A percentile compares a stretch with the other conserved stretches of the same genome.
Conservation (phyloP, 2,888 invertebrate genomes). For the Sinodicranocentrus sp. region DNA sequence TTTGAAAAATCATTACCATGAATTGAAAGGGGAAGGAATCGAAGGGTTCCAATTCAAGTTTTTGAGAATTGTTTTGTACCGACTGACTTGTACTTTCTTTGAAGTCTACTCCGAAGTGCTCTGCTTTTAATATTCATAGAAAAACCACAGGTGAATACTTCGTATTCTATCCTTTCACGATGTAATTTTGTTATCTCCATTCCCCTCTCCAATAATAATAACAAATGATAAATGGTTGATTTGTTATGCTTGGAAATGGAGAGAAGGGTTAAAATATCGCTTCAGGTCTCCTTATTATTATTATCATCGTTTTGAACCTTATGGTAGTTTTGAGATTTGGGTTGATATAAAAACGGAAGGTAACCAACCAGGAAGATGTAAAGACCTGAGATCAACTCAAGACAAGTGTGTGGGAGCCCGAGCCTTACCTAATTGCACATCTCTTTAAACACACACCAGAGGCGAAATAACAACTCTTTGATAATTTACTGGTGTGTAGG, state of each 20-base stretch:
- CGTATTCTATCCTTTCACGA: not conserved
- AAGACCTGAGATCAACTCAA: not conserved
- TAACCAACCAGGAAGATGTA: not conserved
- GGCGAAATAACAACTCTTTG: constrained; percentile 51
- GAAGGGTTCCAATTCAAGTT: constrained; percentile 10
- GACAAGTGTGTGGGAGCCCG: constrained; percentile 44
- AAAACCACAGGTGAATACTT: not conserved
- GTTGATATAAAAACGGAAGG: too few species aligned
- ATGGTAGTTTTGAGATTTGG: not conserved
- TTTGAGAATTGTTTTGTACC: not conserved
- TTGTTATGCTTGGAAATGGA: constrained; percentile 36
- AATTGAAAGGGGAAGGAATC: constrained; percentile 15
- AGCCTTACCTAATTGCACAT: constrained; percentile 30
- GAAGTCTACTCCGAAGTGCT: too few species aligned
- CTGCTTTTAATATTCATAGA: constrained; percentile 23
- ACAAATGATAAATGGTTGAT: constrained; percentile 42
- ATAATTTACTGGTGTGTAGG: constrained; percentile 55
- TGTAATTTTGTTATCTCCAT: constrained; percentile 22
- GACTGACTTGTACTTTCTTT: not conserved
- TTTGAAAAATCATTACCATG: constrained; percentile 47
- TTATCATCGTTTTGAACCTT: not conserved
- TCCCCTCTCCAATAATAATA: constrained; percentile 37
- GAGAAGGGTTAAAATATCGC: constrained; percentile 16
- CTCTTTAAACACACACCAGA: constrained; percentile 54
- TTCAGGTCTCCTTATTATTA: not conserved